Percentiles rank a stretch among this genome's conserved stretches.
These are phyloP conservation scores for Papilio protenor DNA, from an alignment of 2,888 invertebrate genomes.

Conservation along the genomic window DNA sequence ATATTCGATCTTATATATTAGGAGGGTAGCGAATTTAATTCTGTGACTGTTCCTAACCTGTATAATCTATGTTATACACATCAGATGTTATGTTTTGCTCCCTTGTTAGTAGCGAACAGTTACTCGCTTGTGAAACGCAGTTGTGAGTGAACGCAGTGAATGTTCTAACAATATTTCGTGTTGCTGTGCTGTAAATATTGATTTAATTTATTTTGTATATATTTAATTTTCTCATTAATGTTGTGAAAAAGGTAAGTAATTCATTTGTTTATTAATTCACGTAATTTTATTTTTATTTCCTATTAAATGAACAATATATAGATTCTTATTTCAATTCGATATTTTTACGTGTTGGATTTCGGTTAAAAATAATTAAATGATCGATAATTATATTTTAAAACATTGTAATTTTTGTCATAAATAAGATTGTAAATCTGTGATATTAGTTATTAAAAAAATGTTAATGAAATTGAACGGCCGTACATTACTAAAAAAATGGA, in stretches of 20 bases:
- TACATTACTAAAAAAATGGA: not conserved
- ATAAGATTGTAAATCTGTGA: not conserved
- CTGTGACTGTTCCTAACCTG: not conserved
- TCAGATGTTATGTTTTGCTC: slow-evolving; percentile 13
- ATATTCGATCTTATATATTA: not conserved
- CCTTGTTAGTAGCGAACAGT: slow-evolving; percentile 11
- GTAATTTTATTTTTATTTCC: not conserved
- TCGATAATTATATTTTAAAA: not conserved
- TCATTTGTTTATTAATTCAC: not conserved
- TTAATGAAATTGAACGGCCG: not conserved
- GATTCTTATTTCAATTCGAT: not conserved
- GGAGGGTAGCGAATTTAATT: not conserved
- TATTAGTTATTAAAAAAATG: not conserved
- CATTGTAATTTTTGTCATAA: not conserved
- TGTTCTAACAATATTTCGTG: slow-evolving; percentile 2
- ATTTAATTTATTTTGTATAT: not conserved
- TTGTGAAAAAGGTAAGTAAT: not conserved
- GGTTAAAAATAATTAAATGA: not conserved
- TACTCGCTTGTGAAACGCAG: slow-evolving; percentile 28
- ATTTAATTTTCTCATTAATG: not conserved
- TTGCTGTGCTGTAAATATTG: slow-evolving; percentile 9
- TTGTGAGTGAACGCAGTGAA: slow-evolving; percentile 25
- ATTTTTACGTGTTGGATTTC: not conserved
- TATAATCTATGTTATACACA: slow-evolving; percentile 24
- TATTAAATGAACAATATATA: not conserved